These are phyloP conservation scores for Lepidostoma basale DNA, from an alignment of 1,140 invertebrate genomes.

Conservation along the genomic window DNA sequence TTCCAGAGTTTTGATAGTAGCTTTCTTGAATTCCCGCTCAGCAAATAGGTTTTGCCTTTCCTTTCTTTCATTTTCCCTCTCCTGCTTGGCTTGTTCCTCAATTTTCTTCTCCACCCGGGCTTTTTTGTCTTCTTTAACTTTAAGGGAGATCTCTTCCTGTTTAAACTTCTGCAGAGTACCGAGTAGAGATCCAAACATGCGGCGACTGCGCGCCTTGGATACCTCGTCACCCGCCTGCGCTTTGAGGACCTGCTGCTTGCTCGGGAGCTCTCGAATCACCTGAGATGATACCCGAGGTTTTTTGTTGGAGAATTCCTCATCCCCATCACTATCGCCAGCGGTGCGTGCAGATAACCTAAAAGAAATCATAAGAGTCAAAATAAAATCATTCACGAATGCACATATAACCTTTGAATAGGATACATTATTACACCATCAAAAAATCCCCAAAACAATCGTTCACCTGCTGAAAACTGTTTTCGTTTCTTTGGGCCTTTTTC, in stretches of 20 bases:
- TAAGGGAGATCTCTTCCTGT: conserved; percentile 89
- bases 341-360: conserved; percentile 53
- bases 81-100: conserved; percentile 86
- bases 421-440: background rate
- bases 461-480: conserved; percentile 61
- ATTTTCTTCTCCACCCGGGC: conserved; percentile 92
- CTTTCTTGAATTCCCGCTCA: conserved; percentile 84
- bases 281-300: conserved; percentile 54
- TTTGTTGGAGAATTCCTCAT: conserved; percentile 53
- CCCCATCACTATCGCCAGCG: conserved; percentile 54
- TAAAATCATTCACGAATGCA: background rate
- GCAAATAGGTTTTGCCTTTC: conserved; percentile 86
- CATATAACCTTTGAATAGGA: background rate
- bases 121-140: conserved; percentile 70
- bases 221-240: conserved; percentile 85
- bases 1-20: conserved; percentile 88
- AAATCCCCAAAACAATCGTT: background rate
- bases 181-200: conserved; percentile 94
- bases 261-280: conserved; percentile 55
- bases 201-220: conserved; percentile 82
- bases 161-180: conserved; percentile 95
- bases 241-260: conserved; percentile 61
- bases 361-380: background rate
- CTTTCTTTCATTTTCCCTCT: conserved; percentile 83
- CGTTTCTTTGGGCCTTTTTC: conserved; percentile 58